These are phyloP conservation scores for Euzetes globulus DNA, from an alignment of 2,888 invertebrate genomes.

Conservation along the genomic window DNA sequence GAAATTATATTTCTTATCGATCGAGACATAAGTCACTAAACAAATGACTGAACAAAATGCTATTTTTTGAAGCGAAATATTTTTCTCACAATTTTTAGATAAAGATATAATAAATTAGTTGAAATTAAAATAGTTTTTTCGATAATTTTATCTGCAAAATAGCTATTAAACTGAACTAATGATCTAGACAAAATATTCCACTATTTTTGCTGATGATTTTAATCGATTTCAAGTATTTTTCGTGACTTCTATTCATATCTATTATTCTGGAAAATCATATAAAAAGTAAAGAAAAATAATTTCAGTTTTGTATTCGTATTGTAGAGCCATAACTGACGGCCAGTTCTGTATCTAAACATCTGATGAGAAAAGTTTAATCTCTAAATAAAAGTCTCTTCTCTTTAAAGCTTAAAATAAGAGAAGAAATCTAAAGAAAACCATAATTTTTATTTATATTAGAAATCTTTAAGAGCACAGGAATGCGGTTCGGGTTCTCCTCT, in stretches of 20 bases:
- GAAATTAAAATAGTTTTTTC: too few relatives aligned
- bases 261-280: not conserved
- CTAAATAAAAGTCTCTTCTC: not conserved
- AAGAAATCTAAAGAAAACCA: not conserved
- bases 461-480: not conserved
- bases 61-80: not conserved
- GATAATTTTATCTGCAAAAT: too few relatives aligned
- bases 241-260: constrained; percentile 1
- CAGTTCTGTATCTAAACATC: not conserved
- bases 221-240: not conserved
- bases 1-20: not conserved
- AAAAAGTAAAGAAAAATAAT: not conserved
- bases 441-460: not conserved
- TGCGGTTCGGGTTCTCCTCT: not conserved
- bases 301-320: not conserved
- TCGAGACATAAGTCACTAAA: not conserved
- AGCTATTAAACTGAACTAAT: too few relatives aligned
- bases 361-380: constrained; percentile 1
- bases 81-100: not conserved
- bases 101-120: not conserved
- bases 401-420: not conserved
- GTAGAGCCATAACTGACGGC: not conserved
- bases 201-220: not conserved
- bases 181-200: not conserved
- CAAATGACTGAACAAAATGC: not conserved